Conservation (phyloP, 1,140 invertebrate species). For the Tachypleus tridentatus region DNA sequence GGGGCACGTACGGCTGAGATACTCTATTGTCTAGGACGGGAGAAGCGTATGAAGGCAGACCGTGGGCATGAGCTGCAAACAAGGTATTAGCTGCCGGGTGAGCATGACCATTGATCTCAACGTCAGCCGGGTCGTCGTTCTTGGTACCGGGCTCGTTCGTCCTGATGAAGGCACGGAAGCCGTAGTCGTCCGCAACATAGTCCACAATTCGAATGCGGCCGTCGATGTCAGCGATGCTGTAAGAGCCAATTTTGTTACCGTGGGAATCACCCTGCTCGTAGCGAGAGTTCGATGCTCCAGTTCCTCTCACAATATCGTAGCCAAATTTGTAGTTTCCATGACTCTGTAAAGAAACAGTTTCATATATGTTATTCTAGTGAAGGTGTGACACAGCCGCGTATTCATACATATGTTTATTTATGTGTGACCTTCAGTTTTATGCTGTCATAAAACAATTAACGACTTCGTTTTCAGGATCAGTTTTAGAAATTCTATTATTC, state of each 20-base stretch:
- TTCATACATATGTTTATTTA: no score
- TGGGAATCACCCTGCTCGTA: slow-evolving; percentile 16
- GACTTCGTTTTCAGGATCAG: no score
- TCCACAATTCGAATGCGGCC: slow-evolving; percentile 18
- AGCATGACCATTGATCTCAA: background rate
- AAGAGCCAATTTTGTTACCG: slow-evolving; percentile 20
- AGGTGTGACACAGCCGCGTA: no score
- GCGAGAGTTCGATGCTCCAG: slow-evolving; percentile 13
- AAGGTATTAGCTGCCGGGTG: background rate
- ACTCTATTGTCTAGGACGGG: no score
- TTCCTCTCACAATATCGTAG: slow-evolving; percentile 10
- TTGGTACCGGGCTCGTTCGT: background rate
- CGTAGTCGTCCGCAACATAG: slow-evolving; percentile 22
- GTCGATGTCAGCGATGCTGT: slow-evolving; percentile 22
- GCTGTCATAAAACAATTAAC: no score
- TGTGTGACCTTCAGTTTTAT: no score
- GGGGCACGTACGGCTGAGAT: no score
- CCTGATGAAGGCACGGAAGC: slow-evolving; percentile 13
- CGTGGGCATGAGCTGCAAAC: no score
- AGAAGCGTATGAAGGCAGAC: no score
- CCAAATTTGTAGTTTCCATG: slow-evolving; percentile 17
- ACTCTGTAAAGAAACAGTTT: slow-evolving; percentile 1
- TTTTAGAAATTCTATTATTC: no score
- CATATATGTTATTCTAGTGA: no score
- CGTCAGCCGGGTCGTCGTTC: background rate